These are phyloP conservation scores for Thecocarcelia acutangulata DNA, from an alignment of 2,888 invertebrate species.

Conservation along the genomic window DNA sequence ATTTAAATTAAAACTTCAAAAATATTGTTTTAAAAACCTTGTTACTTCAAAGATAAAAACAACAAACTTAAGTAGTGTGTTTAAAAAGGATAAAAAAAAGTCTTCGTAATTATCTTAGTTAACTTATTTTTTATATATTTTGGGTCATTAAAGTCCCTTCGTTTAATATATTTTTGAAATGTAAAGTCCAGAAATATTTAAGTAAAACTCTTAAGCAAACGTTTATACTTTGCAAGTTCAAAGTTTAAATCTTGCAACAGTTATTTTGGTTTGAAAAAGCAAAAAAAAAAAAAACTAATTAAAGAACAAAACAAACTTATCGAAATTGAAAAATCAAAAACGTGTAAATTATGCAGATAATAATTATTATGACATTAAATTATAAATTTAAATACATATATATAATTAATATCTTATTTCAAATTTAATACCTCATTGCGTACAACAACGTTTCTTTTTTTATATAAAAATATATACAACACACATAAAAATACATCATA, in stretches of 20 bases:
- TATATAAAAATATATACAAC: constrained; percentile 42
- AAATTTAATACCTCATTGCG: constrained; percentile 68
- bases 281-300: constrained; percentile 4
- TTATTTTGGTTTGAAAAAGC: constrained; percentile 31
- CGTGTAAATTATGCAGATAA: constrained; percentile 29
- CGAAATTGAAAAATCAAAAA: constrained; percentile 59
- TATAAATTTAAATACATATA: constrained; percentile 47
- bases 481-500: constrained; percentile 35
- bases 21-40: constrained; percentile 21
- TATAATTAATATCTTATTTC: constrained; percentile 53
- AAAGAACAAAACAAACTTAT: constrained; percentile 36
- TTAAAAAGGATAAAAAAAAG: constrained; percentile 33
- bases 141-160: not conserved
- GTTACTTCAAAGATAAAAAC: constrained; percentile 16
- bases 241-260: too few species aligned
- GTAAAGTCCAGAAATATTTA: constrained; percentile 3
- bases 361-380: constrained; percentile 53
- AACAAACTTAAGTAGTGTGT: constrained; percentile 25
- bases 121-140: not conserved
- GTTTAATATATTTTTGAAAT: constrained; percentile 11
- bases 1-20: constrained; percentile 19
- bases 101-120: constrained; percentile 20
- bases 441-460: constrained; percentile 65
- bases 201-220: constrained; percentile 40
- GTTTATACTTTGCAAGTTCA: constrained; percentile 1